Base-by-base conservation (phyloP, 2,888 invertebrate species). In the Chorisops tibialis region DNA sequence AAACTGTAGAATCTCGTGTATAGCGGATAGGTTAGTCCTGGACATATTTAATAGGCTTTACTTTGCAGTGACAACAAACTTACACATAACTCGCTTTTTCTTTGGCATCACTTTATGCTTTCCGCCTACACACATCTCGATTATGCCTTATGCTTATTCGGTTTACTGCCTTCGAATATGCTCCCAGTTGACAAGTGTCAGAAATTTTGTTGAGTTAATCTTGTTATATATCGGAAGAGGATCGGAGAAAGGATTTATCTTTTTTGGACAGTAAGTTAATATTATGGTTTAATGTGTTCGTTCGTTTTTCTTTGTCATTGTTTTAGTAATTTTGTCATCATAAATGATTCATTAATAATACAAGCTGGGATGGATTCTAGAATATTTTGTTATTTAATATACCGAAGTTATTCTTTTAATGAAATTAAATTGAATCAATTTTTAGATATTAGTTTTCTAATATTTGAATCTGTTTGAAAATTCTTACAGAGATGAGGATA, bases 131-230 rank as follows among this genome's bases (percentile, higher is more conserved):
- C n/a, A n/a, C n/a, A n/a, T 24, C 24, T 24, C 24, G 24, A 24
- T 24, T 9, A 30, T 12, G 16, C 50, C 30, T 24, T 35, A 50
- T 50, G 50, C n/a, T n/a, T n/a, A n/a, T 50, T 9, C 14, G 30
- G n/a, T 14, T 24, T 14, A 50, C 30, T 50, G 35, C 35, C 35
- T 24, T 16, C 30, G n/a, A n/a, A n/a, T n/a, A n/a, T 50, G 35
- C 30, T n/a, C 11, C 9, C 59, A 41, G 51, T 64, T 64, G 64
- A 59, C 50, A 59, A 61, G 61, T 64, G 61, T 64, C 64, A 64
- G 45, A 59, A 61, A 64, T 61, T 61, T 62, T 64, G 56, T 61
- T 19, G 43, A 61, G 59, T 64, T 64, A 62, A 64, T 64, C 61
- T 64, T 30, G 39, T 64, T 64, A 64, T 16, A 9, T 38, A n/a